Base-by-base conservation (phyloP, 2,888 invertebrate species). In the Epinotia brunnichana region DNA sequence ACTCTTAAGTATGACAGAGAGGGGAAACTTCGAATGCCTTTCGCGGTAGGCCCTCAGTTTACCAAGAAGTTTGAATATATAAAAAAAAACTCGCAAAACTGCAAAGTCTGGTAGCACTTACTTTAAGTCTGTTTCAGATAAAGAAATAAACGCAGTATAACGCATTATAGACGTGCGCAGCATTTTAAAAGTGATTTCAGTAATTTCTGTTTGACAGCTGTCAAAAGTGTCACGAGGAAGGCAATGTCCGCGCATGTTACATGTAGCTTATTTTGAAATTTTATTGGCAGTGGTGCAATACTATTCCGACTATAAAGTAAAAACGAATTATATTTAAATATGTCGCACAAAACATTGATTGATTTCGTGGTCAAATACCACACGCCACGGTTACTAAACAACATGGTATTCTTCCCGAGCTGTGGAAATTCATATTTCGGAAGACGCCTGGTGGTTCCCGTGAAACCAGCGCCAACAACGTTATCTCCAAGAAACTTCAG, bases 321-420 rank as follows among this genome's bases (percentile, higher is more conserved):
- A 59, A 24, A 57, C 24, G 29, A 71, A 35, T 44, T 51, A 3
- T 24, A 51, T 35, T 76, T 80, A 74, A 63, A 13, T 29, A 93
- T 93, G 92, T 88, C 89, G 35, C 87, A 87, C 70, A 91, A 85
- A 84, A 89, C 87, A n/a, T 78, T 92, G 19, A 90, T 92, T 57
- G 92, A 93, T 78, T 92, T 92, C 75, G 85, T 93, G 59, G 90
- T 92, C 7, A 92, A 89, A 79, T 93, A 92, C 78, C 91, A 91
- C 77, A 86, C 81, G 74, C 92, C 93, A 71, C 88, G 93, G 64
- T 77, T 92, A 68, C 76, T 93, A 59, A 93, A 92, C 77, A 92
- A 85, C 77, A 75, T 92, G 11, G 92, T 92, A 10, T 90, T 84
- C 76, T 92, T 92, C 70, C 92, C 93, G n/a, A 92, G 92, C 74